Base-by-base conservation (phyloP, 2,888 invertebrate species). In the Eurois occulta region DNA sequence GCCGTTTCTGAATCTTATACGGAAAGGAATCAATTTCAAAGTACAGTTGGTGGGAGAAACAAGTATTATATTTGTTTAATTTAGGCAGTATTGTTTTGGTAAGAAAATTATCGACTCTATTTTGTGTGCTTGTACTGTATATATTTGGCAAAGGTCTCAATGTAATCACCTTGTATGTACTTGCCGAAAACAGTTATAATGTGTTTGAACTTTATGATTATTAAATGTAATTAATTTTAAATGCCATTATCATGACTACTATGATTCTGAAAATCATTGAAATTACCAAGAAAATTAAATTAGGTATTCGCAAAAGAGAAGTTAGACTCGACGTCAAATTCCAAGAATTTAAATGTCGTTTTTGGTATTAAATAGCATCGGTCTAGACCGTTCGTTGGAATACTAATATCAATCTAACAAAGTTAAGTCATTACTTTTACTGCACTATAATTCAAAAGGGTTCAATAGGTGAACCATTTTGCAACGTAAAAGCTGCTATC, bases 1-100 rank as follows among this genome's bases (percentile, higher is more conserved):
- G 88, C 91, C 90, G 89, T 95, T 94, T 95, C 95, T 95, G 92
- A 94, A 95, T 96, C 96, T 96, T 96, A 93, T 91, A 90, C 91
- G 88, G 90, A 89, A 93, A 94, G 92, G 93, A 94, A 91, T 94
- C 92, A 91, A 90, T 94, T 93, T 91, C 91, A 91, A 48, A 76
- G 94, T 95, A 95, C 94, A 93, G 87, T 78, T 11, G 7, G 65
- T n/a, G 10, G 78, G 64, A 72, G 18, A 55, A 41, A 77, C 21
- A 48, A 41, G 13, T 66, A 28, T 65, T 67, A n/a, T 18, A 13
- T 72, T 67, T 66, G 32, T 71, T 48, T 58, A 28, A 58, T 68
- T 48, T 46, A 48, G 21, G 1, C 38, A 10, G 38, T 11, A 52
- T 68, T 62, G 66, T 79, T 28, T 28, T 11, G 16, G 18, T 35